These are phyloP conservation scores for Ictidomys tridecemlineatus DNA, from an alignment of 2,113 vertebrate species.

Conservation along the genomic window DNA sequence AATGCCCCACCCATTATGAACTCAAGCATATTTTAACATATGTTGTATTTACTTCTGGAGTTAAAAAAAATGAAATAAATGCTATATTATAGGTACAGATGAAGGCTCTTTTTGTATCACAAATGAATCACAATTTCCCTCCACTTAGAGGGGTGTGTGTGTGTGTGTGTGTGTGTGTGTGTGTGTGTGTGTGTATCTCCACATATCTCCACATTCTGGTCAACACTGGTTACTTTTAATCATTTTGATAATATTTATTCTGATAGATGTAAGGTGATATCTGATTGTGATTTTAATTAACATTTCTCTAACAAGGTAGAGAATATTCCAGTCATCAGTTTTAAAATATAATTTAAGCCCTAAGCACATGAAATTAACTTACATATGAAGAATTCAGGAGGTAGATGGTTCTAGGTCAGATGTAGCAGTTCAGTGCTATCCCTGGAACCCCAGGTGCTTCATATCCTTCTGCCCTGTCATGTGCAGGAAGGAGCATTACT, in stretches of 20 bases:
- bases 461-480: background rate
- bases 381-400: background rate
- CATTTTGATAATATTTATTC: too few relatives aligned
- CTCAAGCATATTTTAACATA: background rate
- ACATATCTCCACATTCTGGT: too few relatives aligned
- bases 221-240: too few relatives aligned
- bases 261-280: too few relatives aligned
- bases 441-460: background rate
- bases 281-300: too few relatives aligned
- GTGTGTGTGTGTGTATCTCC: too few relatives aligned
- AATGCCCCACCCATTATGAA: background rate
- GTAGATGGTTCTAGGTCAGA: background rate
- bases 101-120: background rate
- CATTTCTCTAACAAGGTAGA: background rate
- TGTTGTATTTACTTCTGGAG: background rate
- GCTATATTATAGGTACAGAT: background rate
- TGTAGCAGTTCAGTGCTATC: background rate
- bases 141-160: background rate
- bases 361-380: background rate
- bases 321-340: background rate
- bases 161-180: too few relatives aligned
- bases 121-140: background rate
- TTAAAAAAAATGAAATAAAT: background rate
- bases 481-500: background rate
- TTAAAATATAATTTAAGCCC: background rate